Conservation (phyloP, 1,140 invertebrate genomes). For the Drosophila funebris region DNA sequence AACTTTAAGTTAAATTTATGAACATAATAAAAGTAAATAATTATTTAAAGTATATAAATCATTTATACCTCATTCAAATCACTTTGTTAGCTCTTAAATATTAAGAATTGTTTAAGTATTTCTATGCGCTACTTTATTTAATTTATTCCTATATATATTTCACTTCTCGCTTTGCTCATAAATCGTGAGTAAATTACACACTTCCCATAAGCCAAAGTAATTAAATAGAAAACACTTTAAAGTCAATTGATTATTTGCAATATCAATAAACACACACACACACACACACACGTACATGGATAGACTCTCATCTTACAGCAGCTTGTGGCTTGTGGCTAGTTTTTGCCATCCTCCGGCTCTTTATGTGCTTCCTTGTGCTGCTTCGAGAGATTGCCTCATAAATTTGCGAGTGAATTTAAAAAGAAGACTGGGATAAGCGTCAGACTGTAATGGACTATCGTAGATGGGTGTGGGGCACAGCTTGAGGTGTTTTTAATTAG, state of each 20-base stretch:
- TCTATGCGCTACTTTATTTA: not conserved
- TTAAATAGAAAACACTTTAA: slow-evolving; percentile 51
- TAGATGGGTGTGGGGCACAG: slow-evolving; percentile 20
- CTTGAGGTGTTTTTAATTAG: slow-evolving; percentile 68
- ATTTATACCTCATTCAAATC: no score
- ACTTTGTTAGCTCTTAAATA: no score
- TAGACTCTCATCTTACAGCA: not conserved
- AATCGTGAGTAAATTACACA: slow-evolving; percentile 12
- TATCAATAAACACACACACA: slow-evolving; percentile 8
- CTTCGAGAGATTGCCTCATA: slow-evolving; percentile 35
- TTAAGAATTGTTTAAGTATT: no score
- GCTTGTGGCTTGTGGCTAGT: slow-evolving; percentile 2
- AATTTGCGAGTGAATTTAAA: slow-evolving; percentile 39
- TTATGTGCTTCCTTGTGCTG: slow-evolving; percentile 4
- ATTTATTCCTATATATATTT: not conserved
- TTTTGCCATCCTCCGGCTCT: not conserved
- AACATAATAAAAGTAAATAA: no score
- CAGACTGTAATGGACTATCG: not conserved
- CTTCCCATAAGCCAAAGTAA: slow-evolving; percentile 42
- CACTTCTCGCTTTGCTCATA: not conserved
- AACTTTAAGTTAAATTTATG: no score
- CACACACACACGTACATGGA: not conserved
- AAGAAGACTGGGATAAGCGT: slow-evolving; percentile 31
- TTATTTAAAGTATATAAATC: no score
- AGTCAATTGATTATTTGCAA: slow-evolving; percentile 26